phyloP scores from a whole-genome alignment of 1,140 invertebrate genomes.

The Caenorhabditis latens region DNA sequence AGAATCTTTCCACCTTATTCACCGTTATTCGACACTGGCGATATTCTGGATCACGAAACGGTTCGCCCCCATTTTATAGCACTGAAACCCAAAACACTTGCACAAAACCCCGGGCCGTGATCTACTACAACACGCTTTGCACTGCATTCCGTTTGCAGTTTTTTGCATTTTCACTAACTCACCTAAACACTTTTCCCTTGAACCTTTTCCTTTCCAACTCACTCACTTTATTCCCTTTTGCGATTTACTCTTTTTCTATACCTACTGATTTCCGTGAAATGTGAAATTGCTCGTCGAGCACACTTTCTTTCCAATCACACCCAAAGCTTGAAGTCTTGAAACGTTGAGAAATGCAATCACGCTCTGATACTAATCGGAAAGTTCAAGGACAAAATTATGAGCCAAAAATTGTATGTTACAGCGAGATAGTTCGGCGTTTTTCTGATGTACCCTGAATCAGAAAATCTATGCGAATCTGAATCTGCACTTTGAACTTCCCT shows the following conservation, averaged over 20 bases:
- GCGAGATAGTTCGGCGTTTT: too few relatives aligned
- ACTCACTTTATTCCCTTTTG: neutral
- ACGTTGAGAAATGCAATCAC: neutral
- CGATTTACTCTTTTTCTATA: neutral
- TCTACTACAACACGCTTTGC: neutral
- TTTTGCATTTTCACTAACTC: neutral
- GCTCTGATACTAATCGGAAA: too few relatives aligned
- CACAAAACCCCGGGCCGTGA: neutral
- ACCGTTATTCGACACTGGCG: conserved; percentile 41
- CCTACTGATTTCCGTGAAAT: neutral
- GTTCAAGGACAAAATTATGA: too few relatives aligned
- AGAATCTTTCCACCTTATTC: conserved; percentile 6
- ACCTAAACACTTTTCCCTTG: neutral
- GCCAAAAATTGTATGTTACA: too few relatives aligned
- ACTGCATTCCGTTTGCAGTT: neutral
- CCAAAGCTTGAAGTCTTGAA: neutral
- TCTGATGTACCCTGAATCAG: too few relatives aligned
- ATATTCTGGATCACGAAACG: conserved; percentile 17
- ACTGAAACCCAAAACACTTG: neutral
- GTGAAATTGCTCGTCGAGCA: too few relatives aligned
- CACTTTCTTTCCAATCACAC: neutral
- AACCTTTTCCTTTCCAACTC: neutral
- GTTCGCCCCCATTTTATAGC: conserved; percentile 1
- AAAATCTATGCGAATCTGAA: too few relatives aligned
- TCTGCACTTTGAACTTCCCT: too few relatives aligned